A percentile compares a stretch with the other conserved stretches of the same genome.
Evolutionary conservation across 2,797 vertebrate species (phyloP).

Genomic region (Graptemys geographica): DNA sequence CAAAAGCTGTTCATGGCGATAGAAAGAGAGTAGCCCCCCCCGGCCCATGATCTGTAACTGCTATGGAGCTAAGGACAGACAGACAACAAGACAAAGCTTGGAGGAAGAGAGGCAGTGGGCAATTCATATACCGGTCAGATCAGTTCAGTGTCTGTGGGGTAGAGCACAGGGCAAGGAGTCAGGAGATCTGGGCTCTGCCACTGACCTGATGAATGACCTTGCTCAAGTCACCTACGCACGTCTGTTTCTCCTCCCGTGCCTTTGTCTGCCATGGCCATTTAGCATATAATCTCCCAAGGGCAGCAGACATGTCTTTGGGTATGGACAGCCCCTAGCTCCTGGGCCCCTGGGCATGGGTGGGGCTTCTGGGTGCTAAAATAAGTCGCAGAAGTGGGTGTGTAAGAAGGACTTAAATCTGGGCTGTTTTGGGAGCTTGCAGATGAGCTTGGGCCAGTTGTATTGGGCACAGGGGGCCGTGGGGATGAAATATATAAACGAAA

Average conservation of each 20-base stretch:
- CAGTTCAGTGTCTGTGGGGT: not conserved
- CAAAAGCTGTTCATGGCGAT: not conserved
- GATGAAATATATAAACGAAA: not conserved
- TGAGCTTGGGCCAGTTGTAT: not conserved
- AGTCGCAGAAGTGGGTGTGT: not conserved
- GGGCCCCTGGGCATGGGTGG: not conserved
- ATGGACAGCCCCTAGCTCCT: not conserved
- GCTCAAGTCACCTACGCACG: not conserved
- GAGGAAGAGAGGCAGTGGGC: not conserved
- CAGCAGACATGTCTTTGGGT: not conserved
- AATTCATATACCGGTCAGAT: not conserved
- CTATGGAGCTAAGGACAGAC: not conserved
- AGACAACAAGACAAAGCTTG: not conserved
- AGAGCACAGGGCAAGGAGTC: not conserved
- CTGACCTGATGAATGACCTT: not conserved
- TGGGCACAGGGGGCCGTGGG: not conserved
- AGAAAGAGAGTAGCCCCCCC: not conserved
- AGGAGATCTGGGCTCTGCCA: too few relatives aligned
- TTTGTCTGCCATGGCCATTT: not conserved
- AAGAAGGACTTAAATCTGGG: not conserved
- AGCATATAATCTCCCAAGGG: not conserved
- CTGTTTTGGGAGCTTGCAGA: not conserved
- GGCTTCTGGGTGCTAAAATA: not conserved
- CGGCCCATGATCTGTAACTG: not conserved
- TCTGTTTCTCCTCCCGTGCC: not conserved